phyloP scores from a whole-genome alignment of 2,113 vertebrate genomes.

The Ceratotherium simum region DNA sequence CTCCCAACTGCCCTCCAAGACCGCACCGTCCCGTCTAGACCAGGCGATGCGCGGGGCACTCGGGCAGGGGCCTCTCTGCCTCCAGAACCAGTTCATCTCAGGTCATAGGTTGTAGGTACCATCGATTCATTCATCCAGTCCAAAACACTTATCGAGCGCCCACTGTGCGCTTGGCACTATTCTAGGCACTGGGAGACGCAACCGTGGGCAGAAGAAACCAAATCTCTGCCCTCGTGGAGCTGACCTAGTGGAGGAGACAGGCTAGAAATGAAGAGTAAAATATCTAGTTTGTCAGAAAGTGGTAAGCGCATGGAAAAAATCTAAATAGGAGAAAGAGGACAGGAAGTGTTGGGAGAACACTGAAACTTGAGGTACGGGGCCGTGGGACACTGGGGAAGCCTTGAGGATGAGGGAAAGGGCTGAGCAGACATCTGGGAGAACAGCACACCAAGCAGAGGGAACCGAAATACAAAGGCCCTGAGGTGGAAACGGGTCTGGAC shows the following conservation, averaged over 20 bases:
- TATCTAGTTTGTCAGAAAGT: background rate
- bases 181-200: background rate
- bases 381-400: background rate
- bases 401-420: background rate
- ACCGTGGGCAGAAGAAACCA: background rate
- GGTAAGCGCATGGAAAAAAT: background rate
- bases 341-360: background rate
- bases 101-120: background rate
- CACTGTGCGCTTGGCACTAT: background rate
- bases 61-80: background rate
- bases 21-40: background rate
- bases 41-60: fast-evolving
- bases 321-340: background rate
- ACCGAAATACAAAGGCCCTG: background rate
- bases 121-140: background rate
- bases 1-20: background rate
- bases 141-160: background rate
- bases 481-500: background rate
- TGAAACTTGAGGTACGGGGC: background rate
- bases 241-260: background rate
- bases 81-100: background rate
- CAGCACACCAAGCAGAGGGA: background rate
- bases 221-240: background rate
- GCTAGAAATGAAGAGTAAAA: background rate
- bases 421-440: background rate